Conservation (phyloP, 2,113 vertebrate genomes). For the Neolamprologus ventralis region DNA sequence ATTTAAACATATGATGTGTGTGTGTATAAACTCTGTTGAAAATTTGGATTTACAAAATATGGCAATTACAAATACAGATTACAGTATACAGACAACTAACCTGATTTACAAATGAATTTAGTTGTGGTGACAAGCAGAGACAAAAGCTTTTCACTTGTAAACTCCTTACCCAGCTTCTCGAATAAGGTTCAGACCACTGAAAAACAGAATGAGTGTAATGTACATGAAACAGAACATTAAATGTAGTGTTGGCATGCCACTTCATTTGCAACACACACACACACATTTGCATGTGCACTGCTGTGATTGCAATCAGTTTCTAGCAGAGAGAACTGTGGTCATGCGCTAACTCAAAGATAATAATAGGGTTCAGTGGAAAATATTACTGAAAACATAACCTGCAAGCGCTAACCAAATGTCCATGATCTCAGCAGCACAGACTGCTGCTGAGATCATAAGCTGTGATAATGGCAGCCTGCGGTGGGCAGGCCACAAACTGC, state of each 20-base stretch:
- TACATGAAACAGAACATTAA: no score
- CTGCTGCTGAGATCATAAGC: background rate
- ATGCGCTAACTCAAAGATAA: background rate
- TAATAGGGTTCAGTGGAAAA: background rate
- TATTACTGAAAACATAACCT: background rate
- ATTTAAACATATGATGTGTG: background rate
- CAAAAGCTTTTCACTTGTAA: background rate
- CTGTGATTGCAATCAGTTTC: background rate
- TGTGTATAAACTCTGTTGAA: background rate
- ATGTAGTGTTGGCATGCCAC: no score
- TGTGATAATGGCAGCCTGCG: background rate
- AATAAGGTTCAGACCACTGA: no score
- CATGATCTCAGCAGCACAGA: background rate
- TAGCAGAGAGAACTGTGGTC: background rate
- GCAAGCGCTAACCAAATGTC: background rate
- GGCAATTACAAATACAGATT: background rate
- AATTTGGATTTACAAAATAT: background rate
- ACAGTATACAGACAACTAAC: background rate
- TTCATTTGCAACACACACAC: no score
- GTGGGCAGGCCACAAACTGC: background rate
- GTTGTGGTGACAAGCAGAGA: background rate
- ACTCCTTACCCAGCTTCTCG: background rate
- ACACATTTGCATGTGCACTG: background rate
- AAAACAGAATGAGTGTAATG: no score
- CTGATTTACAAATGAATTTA: fast-evolving